Evolutionary conservation across 2,797 vertebrate genomes (phyloP), one percentile per base, ranked within the genome.

Genomic region (Parauchenoglanis punctatus): DNA sequence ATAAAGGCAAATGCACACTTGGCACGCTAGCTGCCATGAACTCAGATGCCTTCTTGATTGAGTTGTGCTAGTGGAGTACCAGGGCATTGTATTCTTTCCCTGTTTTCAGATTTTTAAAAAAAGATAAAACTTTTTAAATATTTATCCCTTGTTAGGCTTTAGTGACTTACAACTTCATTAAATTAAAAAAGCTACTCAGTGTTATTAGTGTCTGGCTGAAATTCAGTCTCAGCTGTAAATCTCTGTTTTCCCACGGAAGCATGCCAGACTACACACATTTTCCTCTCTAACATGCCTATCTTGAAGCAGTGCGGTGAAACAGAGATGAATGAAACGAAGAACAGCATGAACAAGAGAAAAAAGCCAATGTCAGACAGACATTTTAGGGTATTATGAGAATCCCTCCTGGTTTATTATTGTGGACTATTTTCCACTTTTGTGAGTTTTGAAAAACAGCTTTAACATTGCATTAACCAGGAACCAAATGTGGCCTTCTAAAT

Each of bases 1-100:
- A 84, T 78, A 63, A 73, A 56, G 87, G 54, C 67, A 76, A 91
- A 88, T 83, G 31, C 73, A 80, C 67, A 31, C 77, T 49, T 35
- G 25, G 80, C 59, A 87, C 44, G 12, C 49, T 87, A 82, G 63
- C 52, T 83, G 58, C 61, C 81, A 28, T 35, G 58, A 81, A 75
- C 56, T 86, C 56, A 40, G 68, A 76, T 85, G 70, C 40, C 49
- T 85, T 88, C 44, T 8, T 65, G 40, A 40, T 44, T 28, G 46
- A 63, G 67, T 70, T 81, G 31, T 65, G 7, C 49, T 58, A 61
- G 23, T 72, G 13, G 31, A 73, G 46, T 25, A 77, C 12, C 8
- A 85, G 58, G 75, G 58, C 73, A 65, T 65, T 63, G 49, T 8
- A 49, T 28, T 52, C 58, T 84, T 52, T 54, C 40, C 58, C 63